These are phyloP conservation scores for Ligdia adustata DNA, from an alignment of 2,888 invertebrate species.

Conservation along the genomic window DNA sequence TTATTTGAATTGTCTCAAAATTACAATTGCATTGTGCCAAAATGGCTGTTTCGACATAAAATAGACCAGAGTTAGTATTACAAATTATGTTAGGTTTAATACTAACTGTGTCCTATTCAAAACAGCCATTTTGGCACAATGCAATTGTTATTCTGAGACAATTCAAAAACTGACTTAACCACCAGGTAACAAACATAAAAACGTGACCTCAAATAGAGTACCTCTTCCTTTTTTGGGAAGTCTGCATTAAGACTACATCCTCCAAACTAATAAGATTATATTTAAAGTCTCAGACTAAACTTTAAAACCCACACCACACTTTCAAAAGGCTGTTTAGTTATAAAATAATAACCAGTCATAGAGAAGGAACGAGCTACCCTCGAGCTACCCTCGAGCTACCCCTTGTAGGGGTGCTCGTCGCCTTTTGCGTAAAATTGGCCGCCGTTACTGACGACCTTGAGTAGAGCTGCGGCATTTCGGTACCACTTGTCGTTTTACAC, in stretches of 20 bases:
- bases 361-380: slow-evolving; percentile 3
- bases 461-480: slow-evolving; percentile 12
- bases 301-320: background rate
- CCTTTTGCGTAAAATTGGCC: slow-evolving; percentile 13
- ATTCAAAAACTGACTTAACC: background rate
- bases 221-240: background rate
- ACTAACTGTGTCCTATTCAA: too few relatives aligned
- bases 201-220: background rate
- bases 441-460: slow-evolving; percentile 15
- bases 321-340: slow-evolving; percentile 4
- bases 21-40: too few relatives aligned
- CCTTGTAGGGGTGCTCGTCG: background rate
- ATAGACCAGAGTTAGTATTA: too few relatives aligned
- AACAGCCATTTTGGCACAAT: too few relatives aligned
- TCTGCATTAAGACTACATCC: background rate
- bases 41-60: too few relatives aligned
- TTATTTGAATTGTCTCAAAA: too few relatives aligned
- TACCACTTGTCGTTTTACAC: slow-evolving; percentile 13
- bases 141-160: background rate
- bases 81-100: too few relatives aligned
- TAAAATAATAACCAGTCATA: slow-evolving; percentile 5
- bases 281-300: background rate
- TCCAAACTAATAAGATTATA: too few relatives aligned
- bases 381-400: background rate
- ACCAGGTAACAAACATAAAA: background rate